Base-by-base conservation (phyloP, 2,888 invertebrate species). In the Lypha dubia region DNA sequence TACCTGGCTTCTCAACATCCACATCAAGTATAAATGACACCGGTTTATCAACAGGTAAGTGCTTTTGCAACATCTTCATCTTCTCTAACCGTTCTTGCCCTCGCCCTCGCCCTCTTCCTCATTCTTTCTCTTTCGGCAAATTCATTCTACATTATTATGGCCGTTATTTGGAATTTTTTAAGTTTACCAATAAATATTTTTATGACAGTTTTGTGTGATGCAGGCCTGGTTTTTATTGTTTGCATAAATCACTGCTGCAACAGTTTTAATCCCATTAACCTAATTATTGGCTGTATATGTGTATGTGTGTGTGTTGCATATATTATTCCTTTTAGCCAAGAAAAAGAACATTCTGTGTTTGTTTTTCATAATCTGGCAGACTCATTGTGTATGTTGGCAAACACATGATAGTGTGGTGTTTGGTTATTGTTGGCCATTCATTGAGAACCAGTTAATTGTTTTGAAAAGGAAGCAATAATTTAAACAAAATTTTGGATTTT, bases 1-100 rank as follows among this genome's bases (percentile, higher is more conserved):
- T 96, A 87, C 95, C 96, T 17, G 95, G 95, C 35, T 95, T 96
- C 89, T 95, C 95, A 76, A 95, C 95, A 88, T 95, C 95, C 89
- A 95, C 94, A 71, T 95, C 94, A 88, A 95, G 94, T 89, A 94
- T 94, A 89, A 95, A 95, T 90, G 95, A 96, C 91, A 94, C 94
- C 56, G 94, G 94, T 82, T 93, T 94, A 70, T 79, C 88, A 91
- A 80, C 88, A 91, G 95, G 95, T 95, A 92, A 94, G 95, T 80
- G 60, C 13, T 41, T 68, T 60, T 13, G 5, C 60, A 6, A 60
- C 5, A 13, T 60, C 35, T 20, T 15, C 17, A 3, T 38, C 13
- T 28, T 15, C n/a, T 38, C 35, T n/a, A n/a, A n/a, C n/a, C n/a
- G 1, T 6, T 11, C 2, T 49, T 11, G 22, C 13, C 15, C 53